A percentile compares a stretch with the other conserved stretches of the same genome.
phyloP scores from a whole-genome alignment of 1,140 invertebrate species.

The Bombus difficillimus region DNA sequence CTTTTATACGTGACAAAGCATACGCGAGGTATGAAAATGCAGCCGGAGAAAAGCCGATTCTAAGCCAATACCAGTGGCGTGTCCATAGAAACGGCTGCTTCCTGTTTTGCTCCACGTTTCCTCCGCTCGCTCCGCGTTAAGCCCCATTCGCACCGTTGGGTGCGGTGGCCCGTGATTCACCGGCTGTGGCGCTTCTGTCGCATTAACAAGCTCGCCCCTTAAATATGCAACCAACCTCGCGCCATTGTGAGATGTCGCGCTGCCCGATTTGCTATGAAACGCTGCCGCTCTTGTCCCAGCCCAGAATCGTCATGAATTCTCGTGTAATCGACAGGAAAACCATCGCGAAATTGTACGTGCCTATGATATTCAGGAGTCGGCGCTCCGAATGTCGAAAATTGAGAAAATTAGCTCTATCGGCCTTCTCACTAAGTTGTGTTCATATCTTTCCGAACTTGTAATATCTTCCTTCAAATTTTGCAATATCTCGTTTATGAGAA shows the following conservation, averaged over 20 bases:
- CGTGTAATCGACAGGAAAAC: not conserved
- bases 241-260: not conserved
- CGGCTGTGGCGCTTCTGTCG: not conserved
- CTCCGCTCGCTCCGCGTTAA: not conserved
- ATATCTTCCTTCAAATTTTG: too few relatives aligned
- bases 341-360: too few relatives aligned
- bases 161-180: not conserved
- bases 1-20: constrained; percentile 38
- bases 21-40: constrained; percentile 46
- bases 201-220: constrained; percentile 14
- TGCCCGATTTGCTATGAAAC: not conserved
- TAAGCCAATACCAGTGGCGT: constrained; percentile 46
- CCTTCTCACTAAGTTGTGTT: too few relatives aligned
- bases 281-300: too few relatives aligned
- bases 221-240: not conserved
- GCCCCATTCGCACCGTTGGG: not conserved
- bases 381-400: too few relatives aligned
- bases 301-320: not conserved
- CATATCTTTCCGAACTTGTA: too few relatives aligned
- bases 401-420: too few relatives aligned
- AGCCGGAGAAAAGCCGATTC: constrained; percentile 43
- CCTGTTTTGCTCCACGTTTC: constrained; percentile 19
- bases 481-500: too few relatives aligned
- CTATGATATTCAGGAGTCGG: too few relatives aligned
- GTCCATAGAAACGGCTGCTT: constrained; percentile 52